phyloP scores from a whole-genome alignment of 2,888 invertebrate genomes.

The Drosophila mercatorum region DNA sequence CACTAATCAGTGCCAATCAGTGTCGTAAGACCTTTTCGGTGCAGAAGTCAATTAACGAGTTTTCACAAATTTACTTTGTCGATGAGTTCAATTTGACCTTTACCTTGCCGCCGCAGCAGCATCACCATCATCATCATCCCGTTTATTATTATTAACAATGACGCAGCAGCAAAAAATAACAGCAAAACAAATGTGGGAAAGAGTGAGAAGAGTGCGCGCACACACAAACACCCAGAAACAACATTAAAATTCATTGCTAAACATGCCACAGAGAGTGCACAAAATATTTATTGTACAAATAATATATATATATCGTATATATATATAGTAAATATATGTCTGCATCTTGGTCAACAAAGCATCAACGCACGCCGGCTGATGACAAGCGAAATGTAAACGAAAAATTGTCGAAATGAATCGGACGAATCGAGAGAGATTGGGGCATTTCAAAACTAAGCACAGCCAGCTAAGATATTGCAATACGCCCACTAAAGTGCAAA shows the following conservation, averaged over 20 bases:
- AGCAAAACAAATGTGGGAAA: slow-evolving; percentile 3
- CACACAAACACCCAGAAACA: not conserved
- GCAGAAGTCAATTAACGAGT: slow-evolving; percentile 49
- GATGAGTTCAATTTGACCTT: slow-evolving; percentile 68
- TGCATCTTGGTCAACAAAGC: slow-evolving; percentile 31
- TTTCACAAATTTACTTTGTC: slow-evolving; percentile 38
- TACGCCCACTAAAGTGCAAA: slow-evolving; percentile 12
- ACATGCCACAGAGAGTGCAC: slow-evolving; percentile 25
- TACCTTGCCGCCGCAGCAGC: slow-evolving; percentile 51
- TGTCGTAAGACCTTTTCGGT: slow-evolving; percentile 23
- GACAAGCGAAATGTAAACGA: slow-evolving; percentile 34
- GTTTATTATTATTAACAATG: slow-evolving; percentile 68
- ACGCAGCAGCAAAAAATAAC: slow-evolving; percentile 48
- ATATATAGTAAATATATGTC: slow-evolving; percentile 2
- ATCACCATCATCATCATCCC: slow-evolving; percentile 22
- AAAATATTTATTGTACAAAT: slow-evolving; percentile 13
- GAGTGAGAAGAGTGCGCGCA: not conserved
- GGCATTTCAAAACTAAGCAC: slow-evolving; percentile 7
- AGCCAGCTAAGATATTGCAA: slow-evolving; percentile 6
- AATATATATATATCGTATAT: not conserved
- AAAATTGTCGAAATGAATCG: slow-evolving; percentile 24
- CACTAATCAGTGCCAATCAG: slow-evolving; percentile 25
- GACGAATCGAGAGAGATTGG: not conserved
- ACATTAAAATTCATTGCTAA: slow-evolving; percentile 40
- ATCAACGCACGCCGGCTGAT: slow-evolving; percentile 17